A percentile compares a stretch with the other conserved stretches of the same genome.
phyloP scores from a whole-genome alignment of 2,797 vertebrate genomes.

The Fistularia tabacaria region DNA sequence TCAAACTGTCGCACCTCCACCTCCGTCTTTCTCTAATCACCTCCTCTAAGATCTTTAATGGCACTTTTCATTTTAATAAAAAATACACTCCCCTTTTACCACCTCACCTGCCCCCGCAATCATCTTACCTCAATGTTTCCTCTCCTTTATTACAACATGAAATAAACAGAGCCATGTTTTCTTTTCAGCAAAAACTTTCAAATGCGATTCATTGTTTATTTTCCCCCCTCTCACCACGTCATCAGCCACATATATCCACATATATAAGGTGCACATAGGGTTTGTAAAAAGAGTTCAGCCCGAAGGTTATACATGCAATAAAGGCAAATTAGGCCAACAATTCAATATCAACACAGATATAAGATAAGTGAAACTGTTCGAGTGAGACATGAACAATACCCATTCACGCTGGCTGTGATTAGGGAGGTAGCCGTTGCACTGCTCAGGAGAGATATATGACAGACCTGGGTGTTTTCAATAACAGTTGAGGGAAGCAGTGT shows the following conservation, averaged over 20 bases:
- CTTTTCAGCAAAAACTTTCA: background rate
- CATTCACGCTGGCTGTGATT: conserved; percentile 46
- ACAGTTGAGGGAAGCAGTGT: conserved; percentile 59
- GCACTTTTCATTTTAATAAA: conserved; percentile 46
- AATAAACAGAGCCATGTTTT: background rate
- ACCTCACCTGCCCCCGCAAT: background rate
- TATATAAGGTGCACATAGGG: conserved; percentile 8
- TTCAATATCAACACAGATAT: conserved; percentile 60
- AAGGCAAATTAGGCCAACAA: conserved; percentile 62
- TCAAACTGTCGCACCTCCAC: too few relatives aligned
- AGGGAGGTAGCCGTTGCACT: conserved; percentile 51
- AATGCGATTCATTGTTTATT: too few relatives aligned
- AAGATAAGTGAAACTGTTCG: conserved; percentile 58
- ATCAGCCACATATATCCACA: too few relatives aligned
- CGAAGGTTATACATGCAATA: conserved; percentile 38
- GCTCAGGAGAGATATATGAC: conserved; percentile 73
- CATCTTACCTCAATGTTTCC: too few relatives aligned
- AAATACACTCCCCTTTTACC: conserved; percentile 10
- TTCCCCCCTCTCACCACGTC: too few relatives aligned
- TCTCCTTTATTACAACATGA: too few relatives aligned
- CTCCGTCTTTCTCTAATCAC: conserved; percentile 49
- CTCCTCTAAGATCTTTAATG: conserved; percentile 31
- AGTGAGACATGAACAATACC: conserved; percentile 48
- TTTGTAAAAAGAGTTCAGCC: conserved; percentile 26
- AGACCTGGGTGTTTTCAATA: conserved; percentile 77